phyloP scores from a whole-genome alignment of 2,888 invertebrate genomes.

The Yponomeuta evonymella region DNA sequence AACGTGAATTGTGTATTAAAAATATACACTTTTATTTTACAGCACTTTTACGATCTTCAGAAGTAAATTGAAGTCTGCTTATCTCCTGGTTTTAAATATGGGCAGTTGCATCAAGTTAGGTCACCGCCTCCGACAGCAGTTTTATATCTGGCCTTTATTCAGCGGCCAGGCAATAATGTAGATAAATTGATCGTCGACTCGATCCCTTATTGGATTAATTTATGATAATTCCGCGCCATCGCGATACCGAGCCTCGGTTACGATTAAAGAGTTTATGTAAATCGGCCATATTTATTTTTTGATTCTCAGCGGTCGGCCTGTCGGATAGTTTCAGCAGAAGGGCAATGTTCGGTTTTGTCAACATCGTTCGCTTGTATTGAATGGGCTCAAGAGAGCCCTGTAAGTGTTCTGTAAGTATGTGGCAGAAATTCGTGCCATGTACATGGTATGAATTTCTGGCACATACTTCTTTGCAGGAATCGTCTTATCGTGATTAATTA shows the following conservation, averaged over 20 bases:
- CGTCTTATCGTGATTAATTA: too few species aligned
- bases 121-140: constrained; percentile 10
- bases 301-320: constrained; percentile 46
- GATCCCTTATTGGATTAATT: constrained; percentile 62
- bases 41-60: constrained; percentile 4
- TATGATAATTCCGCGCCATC: constrained; percentile 43
- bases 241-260: constrained; percentile 47
- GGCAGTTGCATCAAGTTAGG: constrained; percentile 8
- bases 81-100: constrained; percentile 7
- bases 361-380: too few species aligned
- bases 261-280: constrained; percentile 70
- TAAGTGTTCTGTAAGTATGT: too few species aligned
- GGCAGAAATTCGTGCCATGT: too few species aligned
- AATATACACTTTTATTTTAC: constrained; percentile 1
- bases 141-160: constrained; percentile 9
- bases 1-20: constrained; percentile 1
- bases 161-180: constrained; percentile 55
- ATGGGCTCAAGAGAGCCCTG: too few species aligned
- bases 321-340: background rate
- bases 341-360: background rate
- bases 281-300: constrained; percentile 55
- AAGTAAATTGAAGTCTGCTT: constrained; percentile 7
- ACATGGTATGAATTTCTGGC: too few species aligned
- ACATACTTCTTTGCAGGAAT: too few species aligned
- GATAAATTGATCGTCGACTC: constrained; percentile 54